Evolutionary conservation across 1,140 invertebrate genomes (phyloP).

Genomic region (Brachionus manjavacas): DNA sequence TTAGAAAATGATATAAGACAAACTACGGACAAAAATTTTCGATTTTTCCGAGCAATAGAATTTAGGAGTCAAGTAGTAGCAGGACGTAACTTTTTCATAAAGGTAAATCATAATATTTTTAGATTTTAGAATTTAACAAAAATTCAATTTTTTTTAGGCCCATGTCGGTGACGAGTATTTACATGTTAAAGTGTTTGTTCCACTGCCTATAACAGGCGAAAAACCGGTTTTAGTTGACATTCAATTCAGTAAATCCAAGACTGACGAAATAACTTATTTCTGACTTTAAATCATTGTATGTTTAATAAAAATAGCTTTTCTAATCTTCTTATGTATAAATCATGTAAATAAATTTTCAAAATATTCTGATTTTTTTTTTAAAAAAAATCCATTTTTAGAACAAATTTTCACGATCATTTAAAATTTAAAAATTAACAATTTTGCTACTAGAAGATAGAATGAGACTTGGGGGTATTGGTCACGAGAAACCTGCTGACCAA

Average conservation of each 20-base stretch:
- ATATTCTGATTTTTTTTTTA: background rate
- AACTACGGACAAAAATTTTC: background rate
- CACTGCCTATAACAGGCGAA: slow-evolving; percentile 3
- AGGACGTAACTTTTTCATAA: slow-evolving; percentile 29
- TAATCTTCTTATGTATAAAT: background rate
- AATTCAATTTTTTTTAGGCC: background rate
- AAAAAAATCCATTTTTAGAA: background rate
- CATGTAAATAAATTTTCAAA: slow-evolving; percentile 3
- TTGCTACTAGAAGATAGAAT: background rate
- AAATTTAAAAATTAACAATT: background rate
- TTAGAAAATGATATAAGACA: background rate
- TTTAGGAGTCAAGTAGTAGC: slow-evolving; percentile 36
- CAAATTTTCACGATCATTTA: background rate
- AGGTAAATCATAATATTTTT: background rate
- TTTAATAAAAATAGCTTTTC: slow-evolving; percentile 5
- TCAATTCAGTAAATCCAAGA: background rate
- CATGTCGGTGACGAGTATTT: slow-evolving; percentile 20
- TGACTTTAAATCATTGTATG: background rate
- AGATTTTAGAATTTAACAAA: background rate
- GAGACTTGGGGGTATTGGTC: background rate
- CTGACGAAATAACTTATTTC: slow-evolving; percentile 36
- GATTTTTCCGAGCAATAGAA: background rate
- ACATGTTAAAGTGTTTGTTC: slow-evolving; percentile 35
- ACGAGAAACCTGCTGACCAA: background rate
- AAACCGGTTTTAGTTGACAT: background rate